Evolutionary conservation across 2,113 vertebrate genomes (phyloP), one percentile per base, ranked within the genome.

Genomic region (Gymnarchus niloticus): DNA sequence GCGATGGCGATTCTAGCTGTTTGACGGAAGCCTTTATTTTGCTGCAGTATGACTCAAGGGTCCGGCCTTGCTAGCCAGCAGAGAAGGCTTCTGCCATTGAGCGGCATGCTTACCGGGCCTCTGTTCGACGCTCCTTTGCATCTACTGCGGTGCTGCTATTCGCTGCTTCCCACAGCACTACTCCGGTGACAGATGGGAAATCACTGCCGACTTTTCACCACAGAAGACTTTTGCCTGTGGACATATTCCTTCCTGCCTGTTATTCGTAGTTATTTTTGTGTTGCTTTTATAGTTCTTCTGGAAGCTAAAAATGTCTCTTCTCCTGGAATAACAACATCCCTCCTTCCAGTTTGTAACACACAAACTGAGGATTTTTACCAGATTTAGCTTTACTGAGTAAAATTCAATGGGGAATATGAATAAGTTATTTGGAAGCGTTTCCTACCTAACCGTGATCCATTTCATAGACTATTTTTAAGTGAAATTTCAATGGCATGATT

Each of bases 121-220:
- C 61, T 8, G 49, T 84, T 61, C 61, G 46, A 84, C 28, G 28
- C 61, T 17, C 46, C 48, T 0, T 76, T 51, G 61, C 83, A 65
- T 76, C 61, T 52, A 61, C 28, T 54, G 61, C 46, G 21, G 48
- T 41, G 61, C n/a, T 61, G n/a, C 73, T 84, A 83, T 28, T 83
- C 14, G 59, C 59, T 1, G 33, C n/a, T 69, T 84, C 46, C 83
- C 83, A 28, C 37, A 59, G 44, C n/a, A 49, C 44, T 84, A 14
- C 83, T 84, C 33, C 21, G 28, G 46, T 84, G 83, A 76, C 83
- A 84, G 57, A 84, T 84, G 23, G 48, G 54, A 48, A 73, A 76
- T 73, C 46, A 48, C 61, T 84, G 46, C 61, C 49, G 59, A 73
- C 61, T 51, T 51, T 52, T 44, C 57, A 73, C 33, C 25, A 52